These are phyloP conservation scores for Melospiza georgiana DNA, from an alignment of 2,113 vertebrate species.

Conservation along the genomic window DNA sequence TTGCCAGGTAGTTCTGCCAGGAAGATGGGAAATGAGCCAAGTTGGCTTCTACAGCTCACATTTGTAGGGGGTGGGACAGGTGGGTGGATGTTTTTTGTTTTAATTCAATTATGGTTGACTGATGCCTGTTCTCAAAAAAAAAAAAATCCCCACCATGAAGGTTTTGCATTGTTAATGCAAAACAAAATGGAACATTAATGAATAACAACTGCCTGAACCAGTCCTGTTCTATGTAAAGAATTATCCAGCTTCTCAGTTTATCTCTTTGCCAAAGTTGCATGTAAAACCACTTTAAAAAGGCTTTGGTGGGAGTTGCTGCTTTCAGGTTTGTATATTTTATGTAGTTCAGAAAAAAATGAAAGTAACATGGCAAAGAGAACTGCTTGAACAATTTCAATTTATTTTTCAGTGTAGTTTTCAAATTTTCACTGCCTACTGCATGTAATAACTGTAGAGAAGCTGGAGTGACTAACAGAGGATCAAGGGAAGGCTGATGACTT, in stretches of 20 bases:
- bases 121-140: background rate
- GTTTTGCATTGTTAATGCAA: background rate
- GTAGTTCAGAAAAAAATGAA: background rate
- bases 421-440: background rate
- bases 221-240: background rate
- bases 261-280: background rate
- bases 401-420: background rate
- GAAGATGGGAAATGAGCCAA: background rate
- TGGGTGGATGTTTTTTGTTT: background rate
- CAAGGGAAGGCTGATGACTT: background rate
- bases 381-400: background rate
- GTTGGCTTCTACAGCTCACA: background rate
- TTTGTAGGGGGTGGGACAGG: background rate
- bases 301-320: background rate
- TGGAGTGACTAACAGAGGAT: background rate
- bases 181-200: background rate
- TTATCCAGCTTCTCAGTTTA: background rate
- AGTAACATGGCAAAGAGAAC: background rate
- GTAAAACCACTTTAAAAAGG: background rate
- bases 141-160: background rate
- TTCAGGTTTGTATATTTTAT: background rate
- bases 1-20: background rate
- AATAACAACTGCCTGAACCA: background rate
- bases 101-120: background rate
- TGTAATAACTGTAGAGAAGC: background rate